Evolutionary conservation across 2,797 vertebrate species (phyloP), one percentile per base, ranked within the genome.

Genomic region (Leucoraja ocellata): DNA sequence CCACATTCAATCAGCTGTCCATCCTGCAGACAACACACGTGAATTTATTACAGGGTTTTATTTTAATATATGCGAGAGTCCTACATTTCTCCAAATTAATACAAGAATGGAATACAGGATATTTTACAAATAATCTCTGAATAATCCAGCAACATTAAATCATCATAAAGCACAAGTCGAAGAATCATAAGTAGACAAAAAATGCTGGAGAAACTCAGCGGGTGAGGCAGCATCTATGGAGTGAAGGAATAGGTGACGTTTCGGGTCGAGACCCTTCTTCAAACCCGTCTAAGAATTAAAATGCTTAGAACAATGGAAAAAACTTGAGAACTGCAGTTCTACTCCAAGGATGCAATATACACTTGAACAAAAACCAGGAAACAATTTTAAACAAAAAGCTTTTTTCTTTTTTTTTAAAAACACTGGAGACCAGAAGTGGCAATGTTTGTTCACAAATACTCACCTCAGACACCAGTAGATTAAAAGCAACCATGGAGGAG

Each of bases 1-100:
- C 98, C 97, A 14, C 99, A 99, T 95, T 99, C 98, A 0, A 99
- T 99, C 96, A 99, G 97, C 96, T 99, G 99, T 39, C 98, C 98
- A 0, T 99, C 98, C 99, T 99, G 95, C 11, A 94, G 94, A 92
- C 11, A 94, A 46, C 0, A 80, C 93, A 23, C 94, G 0, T 93
- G 21, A 2, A 78, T 11, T 93, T n/a, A 93, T 78, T 83, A 25
- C 36, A 73, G 36, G 71, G 28, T n/a, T 8, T 71, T 61, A 32
- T 79, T 80, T 0, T 88, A n/a, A 28, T 32, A 16, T 32, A 74
- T 9, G 32, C 1, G 0, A 86, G n/a, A 13, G 13, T 86, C 61
- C 28, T n/a, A 54, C 14, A 28, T 63, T 84, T 84, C 61, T n/a
- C 6, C 7, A 86, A 86, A 4, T 74, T 61, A 28, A 84, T 84